These are phyloP conservation scores for Nymphalis urticae DNA, from an alignment of 2,888 invertebrate genomes.

Conservation along the genomic window DNA sequence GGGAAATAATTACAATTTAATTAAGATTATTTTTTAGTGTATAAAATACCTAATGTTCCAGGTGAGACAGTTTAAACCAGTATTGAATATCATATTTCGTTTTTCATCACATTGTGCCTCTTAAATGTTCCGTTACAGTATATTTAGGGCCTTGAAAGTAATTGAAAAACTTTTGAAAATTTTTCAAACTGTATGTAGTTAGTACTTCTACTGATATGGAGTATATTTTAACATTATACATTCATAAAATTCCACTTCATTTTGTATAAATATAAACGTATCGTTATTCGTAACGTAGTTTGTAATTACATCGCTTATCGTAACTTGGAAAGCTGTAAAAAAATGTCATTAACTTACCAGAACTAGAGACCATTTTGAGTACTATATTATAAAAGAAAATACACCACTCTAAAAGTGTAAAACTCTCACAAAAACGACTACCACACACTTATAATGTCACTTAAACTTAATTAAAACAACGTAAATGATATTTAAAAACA, in stretches of 20 bases:
- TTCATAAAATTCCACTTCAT: conserved; percentile 8
- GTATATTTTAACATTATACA: background rate
- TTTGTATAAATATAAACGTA: conserved; percentile 12
- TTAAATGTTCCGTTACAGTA: background rate
- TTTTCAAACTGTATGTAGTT: background rate
- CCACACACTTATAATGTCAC: conserved; percentile 49
- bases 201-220: background rate
- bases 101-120: background rate
- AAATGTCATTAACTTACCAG: conserved; percentile 48
- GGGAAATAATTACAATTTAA: no score
- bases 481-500: conserved; percentile 49
- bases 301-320: conserved; percentile 50
- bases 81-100: background rate
- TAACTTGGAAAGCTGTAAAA: conserved; percentile 45
- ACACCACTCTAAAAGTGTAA: conserved; percentile 44
- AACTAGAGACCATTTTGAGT: conserved; percentile 54
- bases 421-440: conserved; percentile 58
- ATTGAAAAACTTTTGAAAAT: background rate
- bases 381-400: conserved; percentile 42
- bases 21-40: no score
- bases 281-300: conserved; percentile 24
- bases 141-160: background rate
- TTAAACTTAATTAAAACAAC: conserved; percentile 53
- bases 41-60: no score
- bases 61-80: no score